Percentiles rank a stretch among this genome's conserved stretches.
Conservation (phyloP, 2,888 invertebrate genomes). For the Drosophila stalkeri region DNA sequence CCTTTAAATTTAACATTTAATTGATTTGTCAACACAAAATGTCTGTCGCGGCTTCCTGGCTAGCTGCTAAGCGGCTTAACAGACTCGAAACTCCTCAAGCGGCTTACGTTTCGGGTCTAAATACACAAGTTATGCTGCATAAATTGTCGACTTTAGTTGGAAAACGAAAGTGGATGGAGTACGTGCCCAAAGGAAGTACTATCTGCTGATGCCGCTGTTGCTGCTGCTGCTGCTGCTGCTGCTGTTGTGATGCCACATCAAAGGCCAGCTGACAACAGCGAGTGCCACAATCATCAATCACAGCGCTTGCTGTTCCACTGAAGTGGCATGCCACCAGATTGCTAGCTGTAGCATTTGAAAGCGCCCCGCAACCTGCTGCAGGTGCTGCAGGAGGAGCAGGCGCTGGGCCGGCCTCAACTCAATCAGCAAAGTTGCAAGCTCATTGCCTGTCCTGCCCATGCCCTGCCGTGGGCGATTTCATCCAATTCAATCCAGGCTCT, state of each 20-base stretch:
- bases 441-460: slow-evolving; percentile 29
- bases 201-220: slow-evolving; percentile 15
- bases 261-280: slow-evolving; percentile 57
- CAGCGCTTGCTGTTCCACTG: slow-evolving; percentile 37
- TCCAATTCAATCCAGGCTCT: slow-evolving; percentile 20
- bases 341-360: slow-evolving; percentile 36
- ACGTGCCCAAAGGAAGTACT: slow-evolving; percentile 23
- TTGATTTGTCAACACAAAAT: slow-evolving; percentile 81
- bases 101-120: slow-evolving; percentile 55
- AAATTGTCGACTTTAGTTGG: slow-evolving; percentile 72
- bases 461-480: slow-evolving; percentile 47
- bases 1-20: slow-evolving; percentile 79
- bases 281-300: slow-evolving; percentile 76
- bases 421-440: slow-evolving; percentile 59
- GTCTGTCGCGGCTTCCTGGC: slow-evolving; percentile 58
- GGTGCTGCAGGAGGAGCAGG: background rate
- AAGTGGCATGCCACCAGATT: slow-evolving; percentile 40
- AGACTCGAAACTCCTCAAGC: slow-evolving; percentile 25
- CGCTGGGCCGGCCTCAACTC: slow-evolving; percentile 40
- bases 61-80: slow-evolving; percentile 64
- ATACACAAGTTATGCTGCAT: slow-evolving; percentile 73
- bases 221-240: slow-evolving; percentile 3
- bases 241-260: slow-evolving; percentile 57
- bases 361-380: slow-evolving; percentile 15
- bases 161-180: slow-evolving; percentile 63